phyloP scores from a whole-genome alignment of 2,113 vertebrate species.

The Aegotheles bennettii region DNA sequence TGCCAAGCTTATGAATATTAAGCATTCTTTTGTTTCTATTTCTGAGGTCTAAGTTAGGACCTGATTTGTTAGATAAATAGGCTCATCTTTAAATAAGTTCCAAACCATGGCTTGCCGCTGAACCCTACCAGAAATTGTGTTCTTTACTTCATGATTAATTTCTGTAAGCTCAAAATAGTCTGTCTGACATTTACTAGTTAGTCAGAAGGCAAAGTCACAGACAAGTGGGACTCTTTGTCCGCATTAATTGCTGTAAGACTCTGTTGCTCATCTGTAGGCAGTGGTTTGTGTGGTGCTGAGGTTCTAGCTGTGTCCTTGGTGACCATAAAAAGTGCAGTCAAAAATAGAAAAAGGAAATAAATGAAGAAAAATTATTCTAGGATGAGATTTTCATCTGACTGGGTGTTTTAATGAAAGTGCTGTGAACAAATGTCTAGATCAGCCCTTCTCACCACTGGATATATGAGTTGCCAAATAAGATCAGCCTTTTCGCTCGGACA shows the following conservation, averaged over 20 bases:
- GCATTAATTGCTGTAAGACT: not conserved
- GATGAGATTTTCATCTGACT: not conserved
- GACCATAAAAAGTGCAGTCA: not conserved
- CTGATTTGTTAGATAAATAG: not conserved
- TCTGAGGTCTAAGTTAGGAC: not conserved
- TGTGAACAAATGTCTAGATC: not conserved
- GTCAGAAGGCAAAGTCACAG: not conserved
- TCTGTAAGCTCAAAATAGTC: not conserved
- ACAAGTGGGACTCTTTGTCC: not conserved
- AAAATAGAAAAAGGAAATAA: not conserved
- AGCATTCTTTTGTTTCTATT: not conserved
- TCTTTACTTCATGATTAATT: not conserved
- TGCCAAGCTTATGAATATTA: not conserved
- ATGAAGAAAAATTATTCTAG: not conserved
- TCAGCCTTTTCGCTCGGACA: not conserved
- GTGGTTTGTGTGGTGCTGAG: not conserved
- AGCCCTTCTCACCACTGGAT: not conserved
- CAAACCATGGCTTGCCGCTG: not conserved
- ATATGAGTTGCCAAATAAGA: not conserved
- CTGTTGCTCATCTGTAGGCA: not conserved
- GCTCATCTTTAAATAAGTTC: not conserved
- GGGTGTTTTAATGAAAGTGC: not conserved
- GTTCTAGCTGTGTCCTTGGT: not conserved
- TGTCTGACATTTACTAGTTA: not conserved
- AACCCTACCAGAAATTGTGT: not conserved